Evolutionary conservation across 30 jellyfish, hydroid and myxozoan species (phyloP).

Genomic region (Aurelia coerulea): DNA sequence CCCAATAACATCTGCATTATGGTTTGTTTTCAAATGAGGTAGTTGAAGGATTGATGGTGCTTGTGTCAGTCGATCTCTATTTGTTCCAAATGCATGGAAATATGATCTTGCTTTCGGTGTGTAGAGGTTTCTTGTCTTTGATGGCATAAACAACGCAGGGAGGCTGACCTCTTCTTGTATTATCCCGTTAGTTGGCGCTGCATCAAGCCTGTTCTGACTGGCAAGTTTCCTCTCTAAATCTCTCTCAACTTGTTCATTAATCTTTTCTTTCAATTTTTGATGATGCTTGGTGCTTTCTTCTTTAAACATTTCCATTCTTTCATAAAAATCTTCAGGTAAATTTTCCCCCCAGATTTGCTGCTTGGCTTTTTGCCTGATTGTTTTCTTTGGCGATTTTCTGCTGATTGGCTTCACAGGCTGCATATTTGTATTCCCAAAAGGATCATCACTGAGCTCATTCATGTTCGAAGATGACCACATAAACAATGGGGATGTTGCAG

Average conservation of each 20-base stretch:
- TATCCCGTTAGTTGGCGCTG: constrained; percentile 1
- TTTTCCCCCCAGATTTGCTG: constrained; percentile 69
- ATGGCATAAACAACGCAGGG: constrained; percentile 84
- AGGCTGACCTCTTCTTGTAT: constrained; percentile 54
- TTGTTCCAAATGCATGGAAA: constrained; percentile 69
- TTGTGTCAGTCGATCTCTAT: constrained; percentile 55
- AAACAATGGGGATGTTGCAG: constrained; percentile 78
- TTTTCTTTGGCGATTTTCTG: constrained; percentile 21
- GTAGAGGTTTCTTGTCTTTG: constrained; percentile 60
- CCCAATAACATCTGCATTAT: constrained; percentile 45
- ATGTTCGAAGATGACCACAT: constrained; percentile 51
- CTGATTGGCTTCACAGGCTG: constrained; percentile 22
- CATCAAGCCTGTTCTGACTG: constrained; percentile 43
- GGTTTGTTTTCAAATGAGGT: constrained; percentile 41
- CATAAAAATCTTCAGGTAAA: constrained; percentile 66
- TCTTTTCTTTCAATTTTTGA: constrained; percentile 38
- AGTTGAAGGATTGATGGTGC: constrained; percentile 67
- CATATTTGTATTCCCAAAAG: background rate
- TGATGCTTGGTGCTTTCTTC: constrained; percentile 82
- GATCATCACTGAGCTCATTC: background rate
- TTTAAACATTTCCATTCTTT: constrained; percentile 78
- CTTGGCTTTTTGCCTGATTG: constrained; percentile 1
- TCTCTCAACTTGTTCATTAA: constrained; percentile 40
- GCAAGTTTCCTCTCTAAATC: constrained; percentile 56
- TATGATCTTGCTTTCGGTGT: constrained; percentile 78